A percentile compares a stretch with the other conserved stretches of the same genome.
Evolutionary conservation across 2,797 vertebrate genomes (phyloP).

Genomic region (Eulemur rubriventer): DNA sequence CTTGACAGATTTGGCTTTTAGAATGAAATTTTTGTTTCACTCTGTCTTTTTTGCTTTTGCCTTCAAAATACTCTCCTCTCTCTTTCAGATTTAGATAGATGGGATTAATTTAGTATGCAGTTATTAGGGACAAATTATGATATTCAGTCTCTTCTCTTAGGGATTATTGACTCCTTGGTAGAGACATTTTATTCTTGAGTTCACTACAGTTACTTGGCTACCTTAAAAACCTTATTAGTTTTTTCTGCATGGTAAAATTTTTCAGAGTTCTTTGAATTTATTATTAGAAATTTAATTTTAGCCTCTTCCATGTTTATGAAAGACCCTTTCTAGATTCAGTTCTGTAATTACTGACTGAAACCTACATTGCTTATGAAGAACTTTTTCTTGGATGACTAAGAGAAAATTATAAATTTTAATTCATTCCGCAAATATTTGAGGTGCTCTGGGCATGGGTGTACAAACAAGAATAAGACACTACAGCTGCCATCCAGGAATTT

Average conservation of each 20-base stretch:
- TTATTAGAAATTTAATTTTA: slow-evolving; percentile 76
- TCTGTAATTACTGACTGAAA: slow-evolving; percentile 70
- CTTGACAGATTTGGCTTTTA: slow-evolving; percentile 45
- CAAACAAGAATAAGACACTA: slow-evolving; percentile 59
- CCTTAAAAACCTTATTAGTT: slow-evolving; percentile 29
- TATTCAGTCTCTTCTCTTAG: slow-evolving; percentile 54
- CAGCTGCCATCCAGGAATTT: slow-evolving; percentile 51
- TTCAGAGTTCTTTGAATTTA: slow-evolving; percentile 61
- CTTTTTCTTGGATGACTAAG: slow-evolving; percentile 69
- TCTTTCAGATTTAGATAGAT: slow-evolving; percentile 49
- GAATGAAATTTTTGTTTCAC: slow-evolving; percentile 46
- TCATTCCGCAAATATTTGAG: slow-evolving; percentile 79
- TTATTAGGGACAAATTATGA: slow-evolving; percentile 21
- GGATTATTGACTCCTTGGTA: slow-evolving; percentile 42
- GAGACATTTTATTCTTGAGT: slow-evolving; percentile 37
- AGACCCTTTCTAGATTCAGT: slow-evolving; percentile 69
- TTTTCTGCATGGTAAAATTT: slow-evolving; percentile 58
- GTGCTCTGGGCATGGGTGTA: slow-evolving; percentile 48
- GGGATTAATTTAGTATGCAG: slow-evolving; percentile 10
- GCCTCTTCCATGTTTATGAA: slow-evolving; percentile 67
- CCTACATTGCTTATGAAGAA: slow-evolving; percentile 61
- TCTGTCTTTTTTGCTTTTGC: slow-evolving; percentile 56
- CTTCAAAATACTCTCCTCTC: slow-evolving; percentile 32
- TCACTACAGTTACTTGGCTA: slow-evolving; percentile 28
- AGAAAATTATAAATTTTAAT: slow-evolving; percentile 78